Evolutionary conservation across 2,113 vertebrate species (phyloP).

Genomic region (Emydocephalus ijimae): DNA sequence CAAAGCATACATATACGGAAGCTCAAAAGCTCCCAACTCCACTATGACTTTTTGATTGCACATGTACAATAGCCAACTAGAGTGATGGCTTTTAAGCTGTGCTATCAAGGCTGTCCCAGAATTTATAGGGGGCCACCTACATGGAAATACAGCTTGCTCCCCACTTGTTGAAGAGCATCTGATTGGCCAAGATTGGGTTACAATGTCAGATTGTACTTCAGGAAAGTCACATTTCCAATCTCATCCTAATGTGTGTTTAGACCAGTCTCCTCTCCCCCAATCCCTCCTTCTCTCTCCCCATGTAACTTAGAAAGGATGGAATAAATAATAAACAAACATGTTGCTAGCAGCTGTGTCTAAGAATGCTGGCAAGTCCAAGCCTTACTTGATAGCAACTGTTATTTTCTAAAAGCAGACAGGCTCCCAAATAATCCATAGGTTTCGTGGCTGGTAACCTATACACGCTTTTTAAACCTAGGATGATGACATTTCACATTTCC

Average conservation of each 20-base stretch:
- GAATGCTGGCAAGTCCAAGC: background rate
- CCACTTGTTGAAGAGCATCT: background rate
- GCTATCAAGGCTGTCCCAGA: background rate
- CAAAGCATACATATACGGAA: background rate
- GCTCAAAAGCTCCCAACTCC: background rate
- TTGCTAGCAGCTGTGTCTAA: background rate
- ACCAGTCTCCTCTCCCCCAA: background rate
- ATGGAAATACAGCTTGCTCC: background rate
- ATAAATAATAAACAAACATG: background rate
- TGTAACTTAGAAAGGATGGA: background rate
- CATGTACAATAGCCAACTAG: background rate
- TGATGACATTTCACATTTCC: conserved; percentile 28
- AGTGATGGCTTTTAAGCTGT: background rate
- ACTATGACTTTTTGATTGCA: background rate
- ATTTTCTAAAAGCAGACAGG: background rate
- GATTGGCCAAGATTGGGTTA: background rate
- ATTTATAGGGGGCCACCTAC: background rate
- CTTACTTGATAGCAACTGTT: background rate
- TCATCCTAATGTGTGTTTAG: background rate
- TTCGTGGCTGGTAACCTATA: background rate
- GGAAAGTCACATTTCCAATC: background rate
- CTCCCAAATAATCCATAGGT: background rate
- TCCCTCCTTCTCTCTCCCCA: background rate
- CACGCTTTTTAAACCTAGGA: background rate
- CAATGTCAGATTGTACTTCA: background rate